Percentiles rank a stretch among this genome's conserved stretches.
Conservation (phyloP, 2,113 vertebrate species). For the Excalfactoria chinensis region DNA sequence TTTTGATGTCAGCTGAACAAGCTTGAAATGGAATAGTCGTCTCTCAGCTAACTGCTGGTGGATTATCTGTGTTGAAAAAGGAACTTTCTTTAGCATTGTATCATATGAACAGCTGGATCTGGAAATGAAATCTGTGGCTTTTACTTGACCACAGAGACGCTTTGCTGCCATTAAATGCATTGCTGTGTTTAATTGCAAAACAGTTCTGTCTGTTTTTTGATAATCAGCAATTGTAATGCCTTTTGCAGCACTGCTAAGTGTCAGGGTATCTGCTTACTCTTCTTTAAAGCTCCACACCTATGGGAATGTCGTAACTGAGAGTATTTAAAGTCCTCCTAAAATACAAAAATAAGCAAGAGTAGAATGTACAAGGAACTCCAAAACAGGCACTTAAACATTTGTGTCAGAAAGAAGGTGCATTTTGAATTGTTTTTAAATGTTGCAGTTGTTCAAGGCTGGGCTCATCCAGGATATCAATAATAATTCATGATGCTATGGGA, state of each 20-base stretch:
- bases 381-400: constrained; percentile 1
- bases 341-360: background rate
- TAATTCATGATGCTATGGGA: background rate
- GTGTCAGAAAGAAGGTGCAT: background rate
- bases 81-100: background rate
- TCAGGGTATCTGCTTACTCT: background rate
- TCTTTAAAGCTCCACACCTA: background rate
- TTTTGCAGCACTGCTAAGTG: background rate
- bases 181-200: background rate
- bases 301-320: background rate
- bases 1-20: constrained; percentile 15
- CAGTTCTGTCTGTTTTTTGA: background rate
- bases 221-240: background rate
- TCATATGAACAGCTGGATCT: background rate
- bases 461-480: background rate
- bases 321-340: background rate
- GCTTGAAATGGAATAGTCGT: background rate
- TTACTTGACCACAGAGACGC: background rate
- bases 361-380: background rate
- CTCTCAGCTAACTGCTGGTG: background rate
- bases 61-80: constrained; percentile 27
- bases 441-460: background rate
- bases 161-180: background rate
- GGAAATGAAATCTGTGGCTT: constrained; percentile 35
- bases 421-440: background rate